Base-by-base conservation (phyloP, 2,113 vertebrate species). In the Stomatorhinus ivindoensis region DNA sequence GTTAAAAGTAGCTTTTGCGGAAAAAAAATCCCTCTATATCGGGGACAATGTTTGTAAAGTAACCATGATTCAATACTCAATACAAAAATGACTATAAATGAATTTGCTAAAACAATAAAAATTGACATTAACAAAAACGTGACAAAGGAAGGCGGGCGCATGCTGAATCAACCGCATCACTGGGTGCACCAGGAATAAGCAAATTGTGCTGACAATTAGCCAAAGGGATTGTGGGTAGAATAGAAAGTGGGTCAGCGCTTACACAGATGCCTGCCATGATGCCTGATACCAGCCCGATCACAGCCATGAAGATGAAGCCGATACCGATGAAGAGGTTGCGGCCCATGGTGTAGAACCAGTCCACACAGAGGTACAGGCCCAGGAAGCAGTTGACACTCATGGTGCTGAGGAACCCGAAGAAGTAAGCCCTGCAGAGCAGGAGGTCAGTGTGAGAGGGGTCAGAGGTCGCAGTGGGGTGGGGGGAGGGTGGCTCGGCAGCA, bases 291-390 rank as follows among this genome's bases (percentile, higher is more conserved):
- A 91, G 61, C 17, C 90, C 91, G 89, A 91, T 89, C 83, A 90
- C 80, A 10, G 87, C 89, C 76, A 93, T 92, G 88, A 91, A 89
- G 9, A 93, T 80, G 90, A 93, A 92, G 1, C 89, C 87, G 19
- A 24, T 44, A 92, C 88, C 89, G 90, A 15, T 86, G 42, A 91
- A 93, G 83, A 88, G 55, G 17, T 91, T 92, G 11, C 0, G 0
- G 86, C 88, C 92, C 46, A 2, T 90, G 87, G 89, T 55, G 86
- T 91, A 46, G 90, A 93, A 89, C 53, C 51, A 92, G 47, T 91
- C 80, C 91, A 90, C 90, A 6, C 85, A 92, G 39, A 94, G 83
- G 6, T 85, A 1, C 55, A 89, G 89, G 91, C 88, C 90, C 1
- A n/a, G 39, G 3, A 90, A 53, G 91, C 88, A 93, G 91, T 91